Evolutionary conservation across 1,140 invertebrate genomes (phyloP), one percentile per base, ranked within the genome.

Genomic region (Drosophila serrata): DNA sequence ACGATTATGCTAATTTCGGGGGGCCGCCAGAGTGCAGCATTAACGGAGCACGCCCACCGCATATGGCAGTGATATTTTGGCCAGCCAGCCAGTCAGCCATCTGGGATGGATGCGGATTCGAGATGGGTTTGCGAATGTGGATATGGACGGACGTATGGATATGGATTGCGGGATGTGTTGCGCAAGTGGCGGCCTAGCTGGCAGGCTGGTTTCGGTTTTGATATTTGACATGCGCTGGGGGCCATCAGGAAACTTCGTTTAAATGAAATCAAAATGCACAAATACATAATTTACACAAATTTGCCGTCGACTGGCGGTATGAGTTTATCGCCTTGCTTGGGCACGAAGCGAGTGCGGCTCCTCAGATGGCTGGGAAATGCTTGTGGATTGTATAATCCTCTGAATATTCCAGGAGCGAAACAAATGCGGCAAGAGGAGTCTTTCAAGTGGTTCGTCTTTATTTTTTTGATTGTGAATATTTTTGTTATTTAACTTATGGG

Each of bases 191-290:
- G 60, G 63, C 53, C 68, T 64, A 55, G 40, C 42, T 29, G 33
- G 55, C 42, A 75, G 59, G 33, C 70, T 77, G 75, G 80, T 80
- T 90, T 84, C 65, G 73, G 77, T 78, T 88, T 88, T 88, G 84
- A 87, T 87, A 88, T 87, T 87, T 90, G 84, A 90, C 84, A 90
- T 87, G 85, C 84, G 84, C 85, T 85, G 82, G 78, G 70, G 85
- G 85, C 86, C 81, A 90, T 90, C 85, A 90, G 86, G 86, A 90
- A 88, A 88, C 85, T 85, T 90, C 81, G 86, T 90, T 90, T 90
- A 90, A 90, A 90, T 90, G 85, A 90, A 90, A 90, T 90, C 85
- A 90, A 90, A 90, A 90, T 90, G 81, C 85, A 90, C 85, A 88
- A 90, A 88, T 90, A 85, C 85, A 88, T 88, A 88, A 87, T 87